A percentile compares a stretch with the other conserved stretches of the same genome.
Conservation (phyloP, 2,113 vertebrate species). For the Antechinus stuartii region DNA sequence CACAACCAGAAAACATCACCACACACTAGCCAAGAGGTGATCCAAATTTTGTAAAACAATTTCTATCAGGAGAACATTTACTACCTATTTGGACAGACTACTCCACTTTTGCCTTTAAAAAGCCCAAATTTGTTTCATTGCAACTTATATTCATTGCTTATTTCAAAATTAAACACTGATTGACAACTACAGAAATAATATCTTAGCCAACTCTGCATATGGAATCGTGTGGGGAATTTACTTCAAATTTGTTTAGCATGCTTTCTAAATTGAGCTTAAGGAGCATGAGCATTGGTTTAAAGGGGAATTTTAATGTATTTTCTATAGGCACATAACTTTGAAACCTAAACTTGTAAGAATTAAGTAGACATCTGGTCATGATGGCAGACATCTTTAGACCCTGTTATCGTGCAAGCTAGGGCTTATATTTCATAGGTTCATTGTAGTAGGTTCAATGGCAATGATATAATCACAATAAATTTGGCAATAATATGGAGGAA, state of each 20-base stretch:
- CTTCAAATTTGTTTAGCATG: background rate
- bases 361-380: background rate
- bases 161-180: background rate
- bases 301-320: background rate
- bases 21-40: background rate
- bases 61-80: background rate
- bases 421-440: background rate
- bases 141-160: background rate
- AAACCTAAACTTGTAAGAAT: background rate
- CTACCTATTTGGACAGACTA: background rate
- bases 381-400: background rate
- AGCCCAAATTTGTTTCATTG: background rate
- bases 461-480: background rate
- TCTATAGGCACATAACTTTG: background rate
- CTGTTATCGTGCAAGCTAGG: background rate
- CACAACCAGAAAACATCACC: background rate
- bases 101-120: background rate
- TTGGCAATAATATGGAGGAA: background rate
- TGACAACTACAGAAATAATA: background rate
- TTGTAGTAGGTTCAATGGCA: background rate
- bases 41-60: background rate
- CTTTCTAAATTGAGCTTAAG: background rate
- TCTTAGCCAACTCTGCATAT: background rate
- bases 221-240: background rate
- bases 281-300: background rate